A percentile compares a stretch with the other conserved stretches of the same genome.
Evolutionary conservation across 2,888 invertebrate genomes (phyloP).

Genomic region (Tetrapedia diversipes): DNA sequence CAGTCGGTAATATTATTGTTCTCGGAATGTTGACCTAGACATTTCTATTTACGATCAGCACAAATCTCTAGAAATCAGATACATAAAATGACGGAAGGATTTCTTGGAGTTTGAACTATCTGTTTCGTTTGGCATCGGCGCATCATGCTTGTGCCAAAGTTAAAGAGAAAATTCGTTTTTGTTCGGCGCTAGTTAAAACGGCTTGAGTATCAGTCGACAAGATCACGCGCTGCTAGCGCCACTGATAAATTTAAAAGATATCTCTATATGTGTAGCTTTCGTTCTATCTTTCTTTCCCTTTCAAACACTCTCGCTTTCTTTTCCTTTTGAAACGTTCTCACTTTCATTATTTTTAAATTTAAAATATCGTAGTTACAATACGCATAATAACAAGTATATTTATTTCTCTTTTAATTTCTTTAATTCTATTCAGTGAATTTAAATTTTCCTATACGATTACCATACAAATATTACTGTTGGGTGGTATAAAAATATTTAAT

Average conservation of each 20-base stretch:
- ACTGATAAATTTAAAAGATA: conserved; percentile 45
- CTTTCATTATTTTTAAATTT: no score
- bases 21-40: conserved; percentile 56
- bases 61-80: conserved; percentile 11
- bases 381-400: neutral
- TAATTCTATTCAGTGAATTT: neutral
- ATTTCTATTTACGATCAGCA: conserved; percentile 47
- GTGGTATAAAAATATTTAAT: neutral
- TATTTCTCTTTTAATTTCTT: neutral
- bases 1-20: neutral
- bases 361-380: neutral
- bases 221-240: conserved; percentile 45
- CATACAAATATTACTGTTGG: neutral
- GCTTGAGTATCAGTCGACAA: conserved; percentile 25
- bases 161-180: conserved; percentile 47
- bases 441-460: neutral
- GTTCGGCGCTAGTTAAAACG: conserved; percentile 21
- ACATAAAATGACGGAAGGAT: conserved; percentile 55
- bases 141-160: conserved; percentile 54
- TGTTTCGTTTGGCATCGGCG: conserved; percentile 66
- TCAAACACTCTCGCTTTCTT: neutral
- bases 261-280: neutral
- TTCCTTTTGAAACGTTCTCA: neutral
- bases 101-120: conserved; percentile 41
- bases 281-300: neutral